Conservation (phyloP, 2,797 vertebrate species). For the Rhynchonycteris naso region DNA sequence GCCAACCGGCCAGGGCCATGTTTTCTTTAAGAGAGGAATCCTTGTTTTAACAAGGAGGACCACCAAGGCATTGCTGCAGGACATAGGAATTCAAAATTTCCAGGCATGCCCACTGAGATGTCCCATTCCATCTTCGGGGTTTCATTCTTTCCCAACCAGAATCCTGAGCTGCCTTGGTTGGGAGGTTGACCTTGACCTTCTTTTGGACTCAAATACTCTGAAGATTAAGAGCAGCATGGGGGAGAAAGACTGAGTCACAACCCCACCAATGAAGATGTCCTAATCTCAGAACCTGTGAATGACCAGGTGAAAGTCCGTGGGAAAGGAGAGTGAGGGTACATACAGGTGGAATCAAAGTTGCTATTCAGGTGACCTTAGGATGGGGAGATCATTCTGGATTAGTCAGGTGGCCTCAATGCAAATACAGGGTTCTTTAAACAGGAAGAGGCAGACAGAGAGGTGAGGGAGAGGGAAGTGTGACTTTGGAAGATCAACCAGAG, state of each 20-base stretch:
- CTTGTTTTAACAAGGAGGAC: not conserved
- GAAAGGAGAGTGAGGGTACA: not conserved
- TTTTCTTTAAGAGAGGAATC: no score
- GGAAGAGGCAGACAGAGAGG: not conserved
- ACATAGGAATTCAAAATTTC: not conserved
- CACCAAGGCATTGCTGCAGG: not conserved
- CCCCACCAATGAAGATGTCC: no score
- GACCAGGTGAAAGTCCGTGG: no score
- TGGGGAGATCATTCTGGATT: not conserved
- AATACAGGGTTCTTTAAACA: no score
- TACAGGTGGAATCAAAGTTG: not conserved
- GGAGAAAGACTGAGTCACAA: not conserved
- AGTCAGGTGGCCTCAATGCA: not conserved
- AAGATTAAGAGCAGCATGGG: not conserved
- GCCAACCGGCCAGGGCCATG: no score
- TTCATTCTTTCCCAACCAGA: not conserved
- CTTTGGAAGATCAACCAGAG: no score
- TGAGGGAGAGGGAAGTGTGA: no score
- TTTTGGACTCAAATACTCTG: not conserved
- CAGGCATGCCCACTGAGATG: not conserved
- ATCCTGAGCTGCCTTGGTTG: no score
- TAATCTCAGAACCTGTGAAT: not conserved
- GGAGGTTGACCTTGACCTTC: not conserved
- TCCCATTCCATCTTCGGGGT: no score
- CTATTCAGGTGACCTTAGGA: not conserved